Evolutionary conservation across 2,113 vertebrate species (phyloP), one percentile per base, ranked within the genome.

Genomic region (Pollachius pollachius): DNA sequence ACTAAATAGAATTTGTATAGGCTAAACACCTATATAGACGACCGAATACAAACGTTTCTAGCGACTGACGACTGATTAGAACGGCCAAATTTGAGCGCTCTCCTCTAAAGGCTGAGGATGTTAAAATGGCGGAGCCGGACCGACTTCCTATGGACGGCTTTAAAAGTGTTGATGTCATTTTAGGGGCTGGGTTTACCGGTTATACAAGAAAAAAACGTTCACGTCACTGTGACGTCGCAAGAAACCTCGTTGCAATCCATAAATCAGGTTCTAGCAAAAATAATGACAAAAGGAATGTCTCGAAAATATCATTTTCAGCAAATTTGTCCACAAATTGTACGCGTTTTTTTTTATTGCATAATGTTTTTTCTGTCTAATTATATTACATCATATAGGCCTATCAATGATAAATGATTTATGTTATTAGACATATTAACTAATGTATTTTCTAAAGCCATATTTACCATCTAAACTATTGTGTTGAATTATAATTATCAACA

Each of bases 111-210:
- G 76, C 76, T 72, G 69, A 85, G 81, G 80, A 82, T 85, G 80
- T 78, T 69, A 91, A 89, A 88, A 90, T 91, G 89, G 88, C 89
- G 88, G 79, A 54, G 59, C 9, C 0, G 9, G 21, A 17, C 60
- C 34, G 41, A 15, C n/a, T 16, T 19, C 19, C 41, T 48, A 9
- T 57, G 41, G 15, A 57, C 64, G 70, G 71, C 64, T 87, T 85
- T 85, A 79, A 71, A 0, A 1, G 41, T 13, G 52, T 73, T 74
- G 82, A 83, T 71, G 86, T 88, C 60, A 82, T 23, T 0, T 7
- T 57, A 52, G 0, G 65, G 86, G 89, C 65, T 83, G 77, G 8
- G 80, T 0, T 37, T 79, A 0, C 0, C 1, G 0, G 1, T 48
- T 48, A 48, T 7, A 48, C 12, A 11, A 21, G 0, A 0, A 5